A percentile compares a stretch with the other conserved stretches of the same genome.
Evolutionary conservation across 2,888 invertebrate genomes (phyloP).

Genomic region (Muscina levida): DNA sequence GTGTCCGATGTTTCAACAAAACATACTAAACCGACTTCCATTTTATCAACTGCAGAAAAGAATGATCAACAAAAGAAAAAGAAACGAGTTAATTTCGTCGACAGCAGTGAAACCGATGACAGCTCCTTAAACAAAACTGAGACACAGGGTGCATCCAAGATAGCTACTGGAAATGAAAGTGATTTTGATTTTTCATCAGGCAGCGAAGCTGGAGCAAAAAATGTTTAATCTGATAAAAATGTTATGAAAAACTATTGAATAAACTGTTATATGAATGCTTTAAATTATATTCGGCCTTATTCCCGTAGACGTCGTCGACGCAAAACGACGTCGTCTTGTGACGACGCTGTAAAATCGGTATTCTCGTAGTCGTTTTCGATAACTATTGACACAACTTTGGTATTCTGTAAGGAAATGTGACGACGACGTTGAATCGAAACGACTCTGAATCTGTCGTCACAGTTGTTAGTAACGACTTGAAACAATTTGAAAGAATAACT

Average conservation of each 20-base stretch:
- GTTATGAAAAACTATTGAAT: neutral
- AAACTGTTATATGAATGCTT: constrained; percentile 33
- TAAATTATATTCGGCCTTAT: neutral
- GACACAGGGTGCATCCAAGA: constrained; percentile 15
- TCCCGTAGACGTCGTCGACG: no score
- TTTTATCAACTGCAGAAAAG: constrained; percentile 71
- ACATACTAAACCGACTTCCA: constrained; percentile 72
- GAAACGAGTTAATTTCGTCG: constrained; percentile 79
- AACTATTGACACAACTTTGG: no score
- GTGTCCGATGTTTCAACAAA: constrained; percentile 17
- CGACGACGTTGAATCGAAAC: no score
- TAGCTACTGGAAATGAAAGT: constrained; percentile 72
- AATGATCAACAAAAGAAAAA: constrained; percentile 78
- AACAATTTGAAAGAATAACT: no score
- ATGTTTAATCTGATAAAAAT: constrained; percentile 48
- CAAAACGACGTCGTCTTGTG: no score
- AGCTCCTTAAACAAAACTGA: constrained; percentile 74
- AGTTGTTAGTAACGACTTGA: no score
- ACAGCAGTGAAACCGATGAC: constrained; percentile 79
- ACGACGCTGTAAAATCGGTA: no score
- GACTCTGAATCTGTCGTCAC: no score
- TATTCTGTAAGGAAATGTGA: no score
- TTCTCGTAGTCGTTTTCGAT: no score
- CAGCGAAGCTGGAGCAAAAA: constrained; percentile 66
- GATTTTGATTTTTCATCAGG: constrained; percentile 79